Conservation (phyloP, 2,888 invertebrate genomes). For the Xanthorhoe designata region DNA sequence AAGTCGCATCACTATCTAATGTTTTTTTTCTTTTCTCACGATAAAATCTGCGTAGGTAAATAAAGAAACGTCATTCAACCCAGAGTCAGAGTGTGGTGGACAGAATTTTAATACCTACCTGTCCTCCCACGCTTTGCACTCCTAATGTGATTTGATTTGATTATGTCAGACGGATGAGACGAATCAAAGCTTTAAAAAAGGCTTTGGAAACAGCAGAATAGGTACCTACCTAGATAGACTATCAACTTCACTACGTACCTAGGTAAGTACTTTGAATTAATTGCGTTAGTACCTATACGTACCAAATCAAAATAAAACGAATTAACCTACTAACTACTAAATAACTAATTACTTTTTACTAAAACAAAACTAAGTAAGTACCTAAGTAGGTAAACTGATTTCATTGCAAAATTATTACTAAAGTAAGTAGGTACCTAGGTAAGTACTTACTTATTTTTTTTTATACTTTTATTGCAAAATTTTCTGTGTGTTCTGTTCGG, state of each 20-base stretch:
- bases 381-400: too few species aligned
- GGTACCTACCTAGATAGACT: not conserved
- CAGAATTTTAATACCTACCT: slow-evolving; percentile 39
- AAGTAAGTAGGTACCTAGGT: too few species aligned
- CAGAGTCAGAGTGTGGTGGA: slow-evolving; percentile 14
- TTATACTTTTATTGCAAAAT: too few species aligned
- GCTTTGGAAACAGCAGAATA: not conserved
- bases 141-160: slow-evolving; percentile 15
- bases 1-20: slow-evolving; percentile 31
- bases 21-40: slow-evolving; percentile 36
- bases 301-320: too few species aligned
- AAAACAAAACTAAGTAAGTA: too few species aligned
- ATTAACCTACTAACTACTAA: too few species aligned
- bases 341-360: too few species aligned
- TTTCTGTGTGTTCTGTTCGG: too few species aligned
- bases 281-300: too few species aligned
- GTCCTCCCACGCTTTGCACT: slow-evolving; percentile 40
- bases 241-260: not conserved
- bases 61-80: slow-evolving; percentile 30
- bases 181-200: not conserved
- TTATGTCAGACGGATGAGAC: slow-evolving; percentile 8
- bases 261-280: too few species aligned
- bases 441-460: too few species aligned
- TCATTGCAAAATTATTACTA: too few species aligned
- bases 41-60: slow-evolving; percentile 28